Conservation (phyloP, 2,888 invertebrate species). For the Horisme vitalbata region DNA sequence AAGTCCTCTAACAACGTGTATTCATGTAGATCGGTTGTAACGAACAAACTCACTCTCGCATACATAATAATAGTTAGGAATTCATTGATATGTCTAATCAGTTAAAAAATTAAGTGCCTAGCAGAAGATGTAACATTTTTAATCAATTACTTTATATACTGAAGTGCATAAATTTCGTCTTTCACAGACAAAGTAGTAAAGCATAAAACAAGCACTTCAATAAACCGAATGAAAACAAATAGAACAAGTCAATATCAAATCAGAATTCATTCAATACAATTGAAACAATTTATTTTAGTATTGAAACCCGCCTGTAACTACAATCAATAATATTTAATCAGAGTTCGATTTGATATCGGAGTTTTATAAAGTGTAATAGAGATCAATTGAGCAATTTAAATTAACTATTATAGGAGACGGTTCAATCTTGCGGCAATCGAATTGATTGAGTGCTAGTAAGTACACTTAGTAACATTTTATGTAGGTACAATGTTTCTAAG, state of each 20-base stretch:
- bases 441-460: slow-evolving; percentile 29
- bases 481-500: too few species aligned
- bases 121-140: too few species aligned
- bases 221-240: slow-evolving; percentile 20
- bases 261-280: slow-evolving; percentile 65
- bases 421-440: slow-evolving; percentile 64
- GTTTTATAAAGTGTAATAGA: slow-evolving; percentile 76
- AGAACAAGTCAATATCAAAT: slow-evolving; percentile 27
- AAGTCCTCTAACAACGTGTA: too few species aligned
- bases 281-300: slow-evolving; percentile 74
- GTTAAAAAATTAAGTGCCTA: too few species aligned
- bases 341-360: slow-evolving; percentile 66
- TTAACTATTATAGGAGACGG: slow-evolving; percentile 72
- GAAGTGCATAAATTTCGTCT: too few species aligned
- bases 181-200: too few species aligned
- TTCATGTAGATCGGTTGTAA: too few species aligned
- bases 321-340: slow-evolving; percentile 75
- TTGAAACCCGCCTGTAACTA: slow-evolving; percentile 58
- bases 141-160: too few species aligned
- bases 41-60: too few species aligned
- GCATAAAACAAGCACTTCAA: slow-evolving; percentile 12
- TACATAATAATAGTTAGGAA: too few species aligned
- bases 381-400: slow-evolving; percentile 78
- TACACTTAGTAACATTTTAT: too few species aligned
- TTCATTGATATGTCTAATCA: too few species aligned